These are phyloP conservation scores for Chaetura pelagica DNA, from an alignment of 2,113 vertebrate genomes.

Conservation along the genomic window DNA sequence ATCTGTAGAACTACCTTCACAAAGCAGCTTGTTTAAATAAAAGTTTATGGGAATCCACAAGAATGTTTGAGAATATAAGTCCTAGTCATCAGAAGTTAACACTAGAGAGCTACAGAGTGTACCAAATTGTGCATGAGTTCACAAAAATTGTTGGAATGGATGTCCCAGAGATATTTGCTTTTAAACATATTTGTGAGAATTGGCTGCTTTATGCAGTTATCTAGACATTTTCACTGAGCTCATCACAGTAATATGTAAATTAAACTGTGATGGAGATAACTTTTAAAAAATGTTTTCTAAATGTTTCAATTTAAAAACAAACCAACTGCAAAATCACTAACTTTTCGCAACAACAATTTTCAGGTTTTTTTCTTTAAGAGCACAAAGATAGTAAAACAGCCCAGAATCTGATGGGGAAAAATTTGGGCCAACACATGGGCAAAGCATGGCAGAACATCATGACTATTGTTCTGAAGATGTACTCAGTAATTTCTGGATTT, in stretches of 20 bases:
- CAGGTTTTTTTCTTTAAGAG: background rate
- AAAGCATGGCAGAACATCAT: background rate
- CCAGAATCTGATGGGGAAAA: background rate
- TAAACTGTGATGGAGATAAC: background rate
- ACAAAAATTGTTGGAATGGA: background rate
- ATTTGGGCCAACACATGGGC: rapidly evolving
- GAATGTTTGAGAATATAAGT: background rate
- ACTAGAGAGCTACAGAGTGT: background rate
- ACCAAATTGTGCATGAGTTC: background rate
- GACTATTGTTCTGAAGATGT: rapidly evolving
- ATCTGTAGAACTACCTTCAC: background rate
- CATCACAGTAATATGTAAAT: background rate
- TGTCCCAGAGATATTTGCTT: background rate
- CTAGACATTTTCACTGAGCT: background rate
- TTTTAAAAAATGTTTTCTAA: background rate
- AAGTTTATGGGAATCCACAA: background rate
- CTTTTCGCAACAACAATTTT: background rate
- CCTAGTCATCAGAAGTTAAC: background rate
- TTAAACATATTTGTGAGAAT: background rate
- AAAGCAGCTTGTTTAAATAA: background rate
- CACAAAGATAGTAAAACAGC: background rate
- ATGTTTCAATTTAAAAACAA: background rate
- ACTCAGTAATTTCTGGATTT: background rate
- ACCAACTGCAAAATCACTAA: background rate
- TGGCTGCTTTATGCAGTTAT: background rate